A percentile compares a stretch with the other conserved stretches of the same genome.
Evolutionary conservation across 2,113 vertebrate genomes (phyloP).

Genomic region (Ginglymostoma cirratum): DNA sequence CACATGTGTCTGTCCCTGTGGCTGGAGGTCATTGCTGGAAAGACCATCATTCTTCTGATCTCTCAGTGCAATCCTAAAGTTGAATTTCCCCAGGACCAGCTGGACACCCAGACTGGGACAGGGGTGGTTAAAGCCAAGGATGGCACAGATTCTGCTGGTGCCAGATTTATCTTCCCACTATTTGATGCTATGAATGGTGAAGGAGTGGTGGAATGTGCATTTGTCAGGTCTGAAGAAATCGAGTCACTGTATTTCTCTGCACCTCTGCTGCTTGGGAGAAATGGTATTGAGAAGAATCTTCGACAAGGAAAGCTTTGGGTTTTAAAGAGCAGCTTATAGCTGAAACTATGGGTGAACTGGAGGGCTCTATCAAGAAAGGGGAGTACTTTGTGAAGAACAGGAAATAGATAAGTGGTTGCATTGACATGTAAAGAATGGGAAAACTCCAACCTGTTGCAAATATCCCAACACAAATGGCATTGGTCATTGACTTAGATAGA

Average conservation of each 20-base stretch:
- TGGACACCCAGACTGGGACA: slow-evolving; percentile 79
- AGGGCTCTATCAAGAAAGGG: slow-evolving; percentile 92
- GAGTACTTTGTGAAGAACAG: slow-evolving; percentile 85
- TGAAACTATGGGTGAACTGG: slow-evolving; percentile 75
- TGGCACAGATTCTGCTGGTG: slow-evolving; percentile 80
- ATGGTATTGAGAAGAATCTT: slow-evolving; percentile 92
- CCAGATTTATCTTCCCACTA: slow-evolving; percentile 87
- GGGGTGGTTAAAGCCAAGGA: slow-evolving; percentile 97
- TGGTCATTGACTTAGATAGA: background rate
- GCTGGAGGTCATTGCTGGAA: slow-evolving; percentile 88
- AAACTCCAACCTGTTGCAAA: background rate
- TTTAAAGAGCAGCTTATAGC: slow-evolving; percentile 89
- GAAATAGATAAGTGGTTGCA: slow-evolving; percentile 63
- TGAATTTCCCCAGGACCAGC: slow-evolving; percentile 83
- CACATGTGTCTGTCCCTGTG: slow-evolving; percentile 81
- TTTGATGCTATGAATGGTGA: slow-evolving; percentile 91
- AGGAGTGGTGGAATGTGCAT: slow-evolving; percentile 86
- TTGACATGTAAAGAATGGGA: background rate
- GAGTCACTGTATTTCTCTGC: slow-evolving; percentile 93
- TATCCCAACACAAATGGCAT: background rate
- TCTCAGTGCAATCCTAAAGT: slow-evolving; percentile 93
- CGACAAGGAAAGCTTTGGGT: slow-evolving; percentile 80
- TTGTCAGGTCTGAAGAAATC: slow-evolving; percentile 78
- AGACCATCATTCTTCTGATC: slow-evolving; percentile 93
- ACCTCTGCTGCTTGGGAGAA: slow-evolving; percentile 87